Evolutionary conservation across 2,888 invertebrate genomes (phyloP).

Genomic region (Nipponacmea schrenckii): DNA sequence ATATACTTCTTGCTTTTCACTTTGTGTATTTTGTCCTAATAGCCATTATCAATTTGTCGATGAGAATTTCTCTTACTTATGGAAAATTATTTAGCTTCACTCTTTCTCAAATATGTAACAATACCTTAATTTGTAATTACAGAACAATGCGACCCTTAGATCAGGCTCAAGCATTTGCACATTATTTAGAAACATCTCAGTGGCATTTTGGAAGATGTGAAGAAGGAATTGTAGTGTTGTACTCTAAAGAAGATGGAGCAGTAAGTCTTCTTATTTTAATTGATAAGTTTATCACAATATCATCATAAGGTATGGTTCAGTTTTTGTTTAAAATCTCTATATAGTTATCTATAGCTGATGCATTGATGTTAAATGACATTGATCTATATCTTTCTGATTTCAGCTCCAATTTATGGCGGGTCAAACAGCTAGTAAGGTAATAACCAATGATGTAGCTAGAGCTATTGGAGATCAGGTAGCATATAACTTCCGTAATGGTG

Average conservation of each 20-base stretch:
- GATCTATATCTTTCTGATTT: not conserved
- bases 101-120: no score
- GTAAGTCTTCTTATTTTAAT: conserved; percentile 26
- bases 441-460: conserved; percentile 5
- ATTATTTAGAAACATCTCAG: conserved; percentile 21
- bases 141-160: conserved; percentile 10
- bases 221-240: conserved; percentile 32
- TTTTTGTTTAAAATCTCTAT: no score
- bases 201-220: conserved; percentile 33
- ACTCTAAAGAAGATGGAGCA: conserved; percentile 30
- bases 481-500: conserved; percentile 10
- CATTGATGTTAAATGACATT: no score
- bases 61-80: no score
- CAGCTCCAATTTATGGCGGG: conserved; percentile 12
- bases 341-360: no score
- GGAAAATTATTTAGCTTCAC: no score
- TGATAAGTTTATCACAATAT: no score
- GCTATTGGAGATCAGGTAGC: conserved; percentile 3
- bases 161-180: conserved; percentile 30
- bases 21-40: no score
- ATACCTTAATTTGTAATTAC: not conserved
- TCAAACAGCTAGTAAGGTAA: not conserved
- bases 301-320: no score
- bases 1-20: no score
- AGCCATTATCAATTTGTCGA: no score